phyloP scores from a whole-genome alignment of 1,140 invertebrate species.

The Nomia melanderi region DNA sequence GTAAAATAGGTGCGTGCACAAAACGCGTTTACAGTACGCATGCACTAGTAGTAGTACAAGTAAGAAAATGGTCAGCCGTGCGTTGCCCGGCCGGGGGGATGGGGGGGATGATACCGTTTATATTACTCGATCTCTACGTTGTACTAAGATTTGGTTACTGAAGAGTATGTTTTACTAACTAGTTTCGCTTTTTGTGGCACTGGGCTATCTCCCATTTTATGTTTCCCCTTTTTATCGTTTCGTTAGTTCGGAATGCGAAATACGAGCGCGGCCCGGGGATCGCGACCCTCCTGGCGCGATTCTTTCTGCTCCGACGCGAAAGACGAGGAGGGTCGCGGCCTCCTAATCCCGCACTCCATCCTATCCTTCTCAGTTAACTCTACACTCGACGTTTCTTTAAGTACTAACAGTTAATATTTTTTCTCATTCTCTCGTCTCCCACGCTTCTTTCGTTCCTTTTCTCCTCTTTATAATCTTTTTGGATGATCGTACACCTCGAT shows the following conservation, averaged over 20 bases:
- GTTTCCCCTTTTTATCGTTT: no score
- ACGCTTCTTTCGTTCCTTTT: not conserved
- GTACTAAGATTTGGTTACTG: conserved; percentile 77
- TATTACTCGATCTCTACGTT: conserved; percentile 70
- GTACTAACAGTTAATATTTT: conserved; percentile 65
- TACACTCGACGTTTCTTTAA: conserved; percentile 54
- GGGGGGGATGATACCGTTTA: conserved; percentile 27
- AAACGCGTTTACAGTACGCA: conserved; percentile 31
- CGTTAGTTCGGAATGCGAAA: conserved; percentile 34
- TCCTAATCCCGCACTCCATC: not conserved
- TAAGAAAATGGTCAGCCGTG: conserved; percentile 45
- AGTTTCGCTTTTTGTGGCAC: conserved; percentile 61
- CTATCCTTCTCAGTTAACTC: conserved; percentile 30
- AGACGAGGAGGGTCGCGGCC: not conserved
- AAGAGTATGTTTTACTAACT: conserved; percentile 67
- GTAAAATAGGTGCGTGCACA: conserved; percentile 27
- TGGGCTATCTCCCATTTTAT: conserved; percentile 49
- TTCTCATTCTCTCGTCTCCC: not conserved
- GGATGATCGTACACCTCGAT: conserved; percentile 18
- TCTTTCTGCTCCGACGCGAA: not conserved
- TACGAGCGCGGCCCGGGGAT: not conserved
- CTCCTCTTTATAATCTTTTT: conserved; percentile 1
- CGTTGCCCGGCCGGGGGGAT: conserved; percentile 26
- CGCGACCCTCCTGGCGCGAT: not conserved
- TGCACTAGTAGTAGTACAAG: conserved; percentile 48